These are phyloP conservation scores for Ashinkailepas kermadecensis DNA, from an alignment of 2,888 invertebrate genomes.

Conservation along the genomic window DNA sequence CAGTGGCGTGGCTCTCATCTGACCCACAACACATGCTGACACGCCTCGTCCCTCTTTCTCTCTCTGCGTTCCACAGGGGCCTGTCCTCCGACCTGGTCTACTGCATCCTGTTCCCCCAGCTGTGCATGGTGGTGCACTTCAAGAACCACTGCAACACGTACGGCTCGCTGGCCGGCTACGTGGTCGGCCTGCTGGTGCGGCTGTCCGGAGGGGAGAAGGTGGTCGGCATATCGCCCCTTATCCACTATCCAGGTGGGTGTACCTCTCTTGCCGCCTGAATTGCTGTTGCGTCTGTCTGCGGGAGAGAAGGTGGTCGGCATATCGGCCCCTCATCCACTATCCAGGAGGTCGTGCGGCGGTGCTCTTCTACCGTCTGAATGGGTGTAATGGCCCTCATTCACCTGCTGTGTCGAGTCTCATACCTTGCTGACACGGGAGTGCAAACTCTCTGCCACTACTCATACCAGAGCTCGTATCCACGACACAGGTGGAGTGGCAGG, in stretches of 20 bases:
- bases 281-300: slow-evolving; percentile 60
- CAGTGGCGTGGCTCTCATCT: no score
- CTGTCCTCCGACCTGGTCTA: slow-evolving; percentile 98
- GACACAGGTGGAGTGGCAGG: no score
- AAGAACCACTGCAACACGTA: slow-evolving; percentile 92
- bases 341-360: slow-evolving; percentile 45
- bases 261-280: slow-evolving; percentile 39
- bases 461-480: no score
- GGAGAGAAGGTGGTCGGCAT: slow-evolving; percentile 79
- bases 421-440: no score
- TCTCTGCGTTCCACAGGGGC: slow-evolving; percentile 54
- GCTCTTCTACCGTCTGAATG: slow-evolving; percentile 41
- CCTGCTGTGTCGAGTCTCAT: no score
- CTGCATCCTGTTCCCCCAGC: slow-evolving; percentile 96
- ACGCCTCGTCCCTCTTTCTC: no score
- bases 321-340: slow-evolving; percentile 71
- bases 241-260: slow-evolving; percentile 61
- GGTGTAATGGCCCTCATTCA: slow-evolving; percentile 73
- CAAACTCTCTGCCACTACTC: no score
- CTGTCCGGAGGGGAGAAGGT: slow-evolving; percentile 80
- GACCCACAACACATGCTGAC: no score
- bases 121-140: slow-evolving; percentile 95
- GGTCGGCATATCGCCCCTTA: slow-evolving; percentile 69
- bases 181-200: slow-evolving; percentile 55
- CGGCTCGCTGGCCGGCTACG: slow-evolving; percentile 83